These are phyloP conservation scores for Apotomis turbidana DNA, from an alignment of 2,888 invertebrate species.

Conservation along the genomic window DNA sequence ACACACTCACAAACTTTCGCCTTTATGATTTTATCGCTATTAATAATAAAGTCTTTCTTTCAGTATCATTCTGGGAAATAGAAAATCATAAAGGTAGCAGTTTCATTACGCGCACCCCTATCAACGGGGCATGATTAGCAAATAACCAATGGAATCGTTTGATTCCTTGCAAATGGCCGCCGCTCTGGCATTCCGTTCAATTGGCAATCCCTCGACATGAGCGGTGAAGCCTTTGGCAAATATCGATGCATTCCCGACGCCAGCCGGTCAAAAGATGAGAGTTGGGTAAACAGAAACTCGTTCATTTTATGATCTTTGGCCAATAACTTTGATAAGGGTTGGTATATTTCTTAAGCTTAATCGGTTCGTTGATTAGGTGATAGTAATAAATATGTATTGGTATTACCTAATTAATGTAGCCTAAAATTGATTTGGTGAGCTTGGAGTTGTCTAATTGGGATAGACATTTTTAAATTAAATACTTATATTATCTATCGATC, in stretches of 20 bases:
- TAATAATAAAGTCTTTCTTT: neutral
- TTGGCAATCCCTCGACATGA: slow-evolving; percentile 74
- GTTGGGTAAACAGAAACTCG: slow-evolving; percentile 70
- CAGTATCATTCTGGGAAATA: neutral
- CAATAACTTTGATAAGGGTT: slow-evolving; percentile 31
- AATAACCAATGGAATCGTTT: slow-evolving; percentile 62
- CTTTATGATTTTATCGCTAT: neutral
- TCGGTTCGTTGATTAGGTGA: no score
- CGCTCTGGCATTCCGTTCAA: slow-evolving; percentile 64
- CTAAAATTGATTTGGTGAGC: no score
- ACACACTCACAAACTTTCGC: neutral
- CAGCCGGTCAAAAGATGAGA: slow-evolving; percentile 64
- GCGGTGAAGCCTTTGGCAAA: slow-evolving; percentile 77
- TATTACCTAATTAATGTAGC: no score
- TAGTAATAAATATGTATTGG: no score
- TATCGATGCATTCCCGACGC: slow-evolving; percentile 70
- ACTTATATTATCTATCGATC: no score
- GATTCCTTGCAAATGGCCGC: slow-evolving; percentile 65
- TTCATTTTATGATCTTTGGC: slow-evolving; percentile 51
- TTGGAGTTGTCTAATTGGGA: neutral
- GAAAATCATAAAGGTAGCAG: neutral
- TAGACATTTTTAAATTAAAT: no score
- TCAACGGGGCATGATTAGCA: slow-evolving; percentile 59
- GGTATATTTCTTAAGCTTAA: slow-evolving; percentile 6
- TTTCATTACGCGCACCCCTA: slow-evolving; percentile 12